These are phyloP conservation scores for Plotosus lineatus DNA, from an alignment of 2,113 vertebrate species.

Conservation along the genomic window DNA sequence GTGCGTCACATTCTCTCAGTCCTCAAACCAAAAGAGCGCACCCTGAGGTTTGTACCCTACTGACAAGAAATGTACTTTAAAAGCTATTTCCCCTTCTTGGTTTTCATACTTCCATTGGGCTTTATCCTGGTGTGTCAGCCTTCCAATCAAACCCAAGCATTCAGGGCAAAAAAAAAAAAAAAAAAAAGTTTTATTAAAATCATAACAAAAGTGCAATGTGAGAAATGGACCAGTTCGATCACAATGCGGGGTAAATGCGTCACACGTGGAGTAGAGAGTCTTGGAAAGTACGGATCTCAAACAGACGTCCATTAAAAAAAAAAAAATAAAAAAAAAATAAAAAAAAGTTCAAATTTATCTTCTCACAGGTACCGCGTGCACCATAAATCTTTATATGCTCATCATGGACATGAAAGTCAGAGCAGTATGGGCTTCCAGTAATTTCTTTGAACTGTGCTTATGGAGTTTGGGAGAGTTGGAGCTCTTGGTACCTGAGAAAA, in stretches of 20 bases:
- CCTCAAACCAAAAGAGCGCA: background rate
- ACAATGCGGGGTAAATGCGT: background rate
- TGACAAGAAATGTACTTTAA: background rate
- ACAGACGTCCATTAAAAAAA: too few species aligned
- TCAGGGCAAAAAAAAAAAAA: too few species aligned
- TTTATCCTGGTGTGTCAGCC: background rate
- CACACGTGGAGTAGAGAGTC: background rate
- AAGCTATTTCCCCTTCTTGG: background rate
- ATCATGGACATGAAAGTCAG: too few species aligned
- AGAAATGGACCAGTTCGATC: background rate
- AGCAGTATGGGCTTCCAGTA: too few species aligned
- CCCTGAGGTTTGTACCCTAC: background rate
- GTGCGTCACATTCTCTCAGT: background rate
- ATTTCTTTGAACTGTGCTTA: too few species aligned
- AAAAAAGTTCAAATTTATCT: too few species aligned
- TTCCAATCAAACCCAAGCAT: background rate
- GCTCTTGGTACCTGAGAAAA: too few species aligned
- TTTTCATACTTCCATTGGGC: background rate
- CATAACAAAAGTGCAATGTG: background rate
- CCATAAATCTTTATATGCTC: too few species aligned
- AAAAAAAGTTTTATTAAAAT: background rate
- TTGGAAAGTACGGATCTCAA: background rate
- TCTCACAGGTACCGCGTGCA: too few species aligned
- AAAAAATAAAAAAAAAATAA: too few species aligned
- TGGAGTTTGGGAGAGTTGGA: too few species aligned